Evolutionary conservation across 2,888 invertebrate genomes (phyloP).

Genomic region (Xestia rhomboidea): DNA sequence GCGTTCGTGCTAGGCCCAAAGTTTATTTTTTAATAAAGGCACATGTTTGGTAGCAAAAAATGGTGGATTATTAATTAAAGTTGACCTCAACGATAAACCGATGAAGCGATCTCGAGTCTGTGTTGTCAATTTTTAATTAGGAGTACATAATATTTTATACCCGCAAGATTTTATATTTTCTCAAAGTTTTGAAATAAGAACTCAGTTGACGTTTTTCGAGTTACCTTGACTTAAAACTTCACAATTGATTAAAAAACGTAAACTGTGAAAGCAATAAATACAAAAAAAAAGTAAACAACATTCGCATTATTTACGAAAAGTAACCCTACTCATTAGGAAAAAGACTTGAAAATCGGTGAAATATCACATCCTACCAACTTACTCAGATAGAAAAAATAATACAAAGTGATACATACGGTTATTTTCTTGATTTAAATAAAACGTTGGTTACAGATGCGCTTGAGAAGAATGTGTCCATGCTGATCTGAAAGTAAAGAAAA

Average conservation of each 20-base stretch:
- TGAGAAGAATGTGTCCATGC: slow-evolving; percentile 14
- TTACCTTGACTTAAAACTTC: neutral
- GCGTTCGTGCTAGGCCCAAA: neutral
- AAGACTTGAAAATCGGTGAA: too few species aligned
- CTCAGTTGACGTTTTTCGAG: neutral
- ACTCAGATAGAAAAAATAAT: too few species aligned
- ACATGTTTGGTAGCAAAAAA: slow-evolving; percentile 12
- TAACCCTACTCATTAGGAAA: too few species aligned
- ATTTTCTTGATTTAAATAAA: slow-evolving; percentile 26
- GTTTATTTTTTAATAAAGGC: slow-evolving; percentile 13
- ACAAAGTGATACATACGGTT: slow-evolving; percentile 42
- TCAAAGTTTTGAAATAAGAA: neutral
- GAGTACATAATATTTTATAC: neutral
- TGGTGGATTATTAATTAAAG: slow-evolving; percentile 7
- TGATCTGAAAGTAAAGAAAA: slow-evolving; percentile 38
- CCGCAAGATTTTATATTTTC: neutral
- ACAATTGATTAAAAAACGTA: neutral
- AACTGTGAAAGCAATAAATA: neutral
- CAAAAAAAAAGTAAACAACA: neutral
- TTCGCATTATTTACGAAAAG: neutral
- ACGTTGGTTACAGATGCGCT: slow-evolving; percentile 18
- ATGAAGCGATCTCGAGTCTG: neutral
- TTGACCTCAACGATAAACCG: neutral
- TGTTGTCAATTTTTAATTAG: neutral
- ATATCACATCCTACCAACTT: too few species aligned